These are phyloP conservation scores for Amyelois transitella DNA, from an alignment of 1,140 invertebrate genomes.

Conservation along the genomic window DNA sequence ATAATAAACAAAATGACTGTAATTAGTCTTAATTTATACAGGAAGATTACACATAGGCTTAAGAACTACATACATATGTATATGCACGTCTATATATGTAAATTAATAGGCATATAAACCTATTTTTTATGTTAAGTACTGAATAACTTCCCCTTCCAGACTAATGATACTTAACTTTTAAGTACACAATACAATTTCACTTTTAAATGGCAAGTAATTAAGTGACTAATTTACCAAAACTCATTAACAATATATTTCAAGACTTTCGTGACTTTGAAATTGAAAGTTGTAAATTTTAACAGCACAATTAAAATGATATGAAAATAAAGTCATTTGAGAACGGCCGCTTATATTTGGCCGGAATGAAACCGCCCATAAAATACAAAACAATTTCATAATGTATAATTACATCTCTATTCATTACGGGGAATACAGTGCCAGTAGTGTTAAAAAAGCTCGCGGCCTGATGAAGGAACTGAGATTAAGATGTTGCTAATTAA, in stretches of 20 bases:
- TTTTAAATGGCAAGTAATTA: not conserved
- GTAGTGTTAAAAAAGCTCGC: too few relatives aligned
- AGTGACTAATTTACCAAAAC: not conserved
- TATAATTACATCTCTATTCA: too few relatives aligned
- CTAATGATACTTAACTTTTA: not conserved
- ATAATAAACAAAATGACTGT: not conserved
- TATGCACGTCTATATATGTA: too few relatives aligned
- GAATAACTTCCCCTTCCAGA: not conserved
- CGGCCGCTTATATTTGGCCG: not conserved
- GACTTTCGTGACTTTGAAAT: not conserved
- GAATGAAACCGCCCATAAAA: constrained; percentile 1
- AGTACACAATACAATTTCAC: not conserved
- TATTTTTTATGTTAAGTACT: not conserved
- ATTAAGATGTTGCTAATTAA: too few relatives aligned
- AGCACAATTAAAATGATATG: not conserved
- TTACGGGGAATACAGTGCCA: too few relatives aligned
- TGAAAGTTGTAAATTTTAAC: not conserved
- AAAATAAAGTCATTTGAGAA: not conserved
- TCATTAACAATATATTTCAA: not conserved
- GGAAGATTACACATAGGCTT: too few relatives aligned
- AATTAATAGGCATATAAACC: too few relatives aligned
- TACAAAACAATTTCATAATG: too few relatives aligned
- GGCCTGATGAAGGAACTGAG: too few relatives aligned
- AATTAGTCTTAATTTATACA: too few relatives aligned
- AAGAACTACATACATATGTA: too few relatives aligned